Percentiles rank a stretch among this genome's conserved stretches.
Evolutionary conservation across 2,113 vertebrate species (phyloP).

Genomic region (Bolborhynchus lineola): DNA sequence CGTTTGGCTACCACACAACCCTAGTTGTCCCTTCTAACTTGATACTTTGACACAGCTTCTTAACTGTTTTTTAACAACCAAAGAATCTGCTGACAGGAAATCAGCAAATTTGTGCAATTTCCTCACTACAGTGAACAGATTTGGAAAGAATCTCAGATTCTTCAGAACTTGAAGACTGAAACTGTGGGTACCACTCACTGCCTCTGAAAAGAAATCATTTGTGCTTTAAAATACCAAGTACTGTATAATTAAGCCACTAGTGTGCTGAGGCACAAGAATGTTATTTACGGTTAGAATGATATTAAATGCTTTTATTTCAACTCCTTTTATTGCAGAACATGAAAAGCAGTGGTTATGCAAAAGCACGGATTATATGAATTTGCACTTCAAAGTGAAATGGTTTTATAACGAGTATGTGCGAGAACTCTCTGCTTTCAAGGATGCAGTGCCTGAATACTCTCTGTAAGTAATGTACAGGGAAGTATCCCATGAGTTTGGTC

Average conservation of each 20-base stretch:
- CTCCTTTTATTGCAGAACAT: slow-evolving; percentile 86
- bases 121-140: not conserved
- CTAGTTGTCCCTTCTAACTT: not conserved
- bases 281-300: slow-evolving; percentile 43
- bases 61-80: not conserved
- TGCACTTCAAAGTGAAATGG: slow-evolving; percentile 99
- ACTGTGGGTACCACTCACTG: not conserved
- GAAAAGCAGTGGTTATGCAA: slow-evolving; percentile 96
- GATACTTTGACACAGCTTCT: not conserved
- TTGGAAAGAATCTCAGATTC: not conserved
- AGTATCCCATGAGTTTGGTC: not conserved
- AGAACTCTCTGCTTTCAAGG: slow-evolving; percentile 91
- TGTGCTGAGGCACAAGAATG: not conserved
- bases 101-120: not conserved
- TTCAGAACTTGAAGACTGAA: not conserved
- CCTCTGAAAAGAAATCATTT: not conserved
- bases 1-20: not conserved
- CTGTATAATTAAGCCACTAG: not conserved
- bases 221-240: not conserved
- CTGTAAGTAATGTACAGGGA: slow-evolving; percentile 80
- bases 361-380: slow-evolving; percentile 99
- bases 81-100: not conserved
- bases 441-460: slow-evolving; percentile 91
- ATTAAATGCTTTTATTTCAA: slow-evolving; percentile 65
- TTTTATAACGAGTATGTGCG: slow-evolving; percentile 97